These are phyloP conservation scores for Amblyteles armatorius DNA, from an alignment of 2,888 invertebrate species.

Conservation along the genomic window DNA sequence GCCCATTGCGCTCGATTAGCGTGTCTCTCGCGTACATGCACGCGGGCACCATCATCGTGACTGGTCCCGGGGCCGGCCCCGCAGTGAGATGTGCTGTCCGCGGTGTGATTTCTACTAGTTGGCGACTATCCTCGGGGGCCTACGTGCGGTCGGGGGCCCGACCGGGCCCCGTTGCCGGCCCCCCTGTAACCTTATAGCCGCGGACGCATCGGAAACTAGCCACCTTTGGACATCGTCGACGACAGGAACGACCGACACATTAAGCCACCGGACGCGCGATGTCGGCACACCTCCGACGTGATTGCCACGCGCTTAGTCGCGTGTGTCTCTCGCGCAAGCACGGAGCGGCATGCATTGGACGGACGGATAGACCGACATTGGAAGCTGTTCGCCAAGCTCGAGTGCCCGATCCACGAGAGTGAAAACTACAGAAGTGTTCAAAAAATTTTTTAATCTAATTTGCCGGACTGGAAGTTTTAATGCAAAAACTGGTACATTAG, in stretches of 20 bases:
- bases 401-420: slow-evolving; percentile 13
- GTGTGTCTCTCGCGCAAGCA: slow-evolving; percentile 21
- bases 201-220: slow-evolving; percentile 37
- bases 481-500: too few relatives aligned
- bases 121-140: slow-evolving; percentile 40
- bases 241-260: slow-evolving; percentile 54
- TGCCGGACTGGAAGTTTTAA: too few relatives aligned
- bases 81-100: slow-evolving; percentile 49
- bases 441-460: neutral
- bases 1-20: slow-evolving; percentile 76
- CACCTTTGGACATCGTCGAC: slow-evolving; percentile 46
- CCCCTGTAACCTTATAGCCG: slow-evolving; percentile 57
- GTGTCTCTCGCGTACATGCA: slow-evolving; percentile 62
- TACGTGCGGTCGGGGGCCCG: slow-evolving; percentile 48
- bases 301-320: slow-evolving; percentile 51
- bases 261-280: slow-evolving; percentile 49
- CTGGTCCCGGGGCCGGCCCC: slow-evolving; percentile 20
- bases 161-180: slow-evolving; percentile 11
- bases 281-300: slow-evolving; percentile 16
- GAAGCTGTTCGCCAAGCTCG: slow-evolving; percentile 4
- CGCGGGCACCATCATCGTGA: slow-evolving; percentile 46
- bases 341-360: neutral
- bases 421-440: slow-evolving; percentile 35
- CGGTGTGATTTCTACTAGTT: slow-evolving; percentile 59
- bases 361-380: slow-evolving; percentile 20